Evolutionary conservation across 2,888 invertebrate genomes (phyloP).

Genomic region (Hirtodrosophila histrioides): DNA sequence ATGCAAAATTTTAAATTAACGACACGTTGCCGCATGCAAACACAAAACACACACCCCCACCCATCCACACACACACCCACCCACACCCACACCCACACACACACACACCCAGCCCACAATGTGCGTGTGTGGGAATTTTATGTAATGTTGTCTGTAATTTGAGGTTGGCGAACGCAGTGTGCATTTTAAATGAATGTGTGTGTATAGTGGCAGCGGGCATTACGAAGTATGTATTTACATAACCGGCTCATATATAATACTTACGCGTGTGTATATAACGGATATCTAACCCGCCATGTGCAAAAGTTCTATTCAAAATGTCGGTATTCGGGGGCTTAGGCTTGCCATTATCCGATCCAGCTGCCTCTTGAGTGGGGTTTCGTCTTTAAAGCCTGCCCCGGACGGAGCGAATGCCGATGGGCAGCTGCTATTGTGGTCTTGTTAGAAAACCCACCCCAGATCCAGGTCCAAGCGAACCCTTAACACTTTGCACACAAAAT

Average conservation of each 20-base stretch:
- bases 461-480: slow-evolving; percentile 53
- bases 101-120: slow-evolving; percentile 13
- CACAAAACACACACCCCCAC: slow-evolving; percentile 19
- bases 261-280: slow-evolving; percentile 19
- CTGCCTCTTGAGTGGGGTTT: slow-evolving; percentile 21
- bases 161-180: slow-evolving; percentile 67
- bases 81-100: slow-evolving; percentile 14
- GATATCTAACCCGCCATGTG: slow-evolving; percentile 18
- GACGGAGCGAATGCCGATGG: slow-evolving; percentile 17
- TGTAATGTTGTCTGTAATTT: slow-evolving; percentile 74
- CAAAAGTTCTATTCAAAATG: slow-evolving; percentile 24
- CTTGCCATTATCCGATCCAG: slow-evolving; percentile 3
- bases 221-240: slow-evolving; percentile 3
- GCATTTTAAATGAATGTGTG: slow-evolving; percentile 65
- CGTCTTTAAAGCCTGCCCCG: slow-evolving; percentile 19
- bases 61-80: slow-evolving; percentile 22
- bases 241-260: slow-evolving; percentile 9
- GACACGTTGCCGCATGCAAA: slow-evolving; percentile 22
- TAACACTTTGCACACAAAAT: slow-evolving; percentile 43
- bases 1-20: slow-evolving; percentile 69
- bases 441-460: slow-evolving; percentile 65
- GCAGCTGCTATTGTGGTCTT: slow-evolving; percentile 44
- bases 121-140: slow-evolving; percentile 49
- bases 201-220: slow-evolving; percentile 2
- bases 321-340: slow-evolving; percentile 24